Percentiles rank a stretch among this genome's conserved stretches.
Conservation (phyloP, 2,888 invertebrate genomes). For the Apocheima hispidaria region DNA sequence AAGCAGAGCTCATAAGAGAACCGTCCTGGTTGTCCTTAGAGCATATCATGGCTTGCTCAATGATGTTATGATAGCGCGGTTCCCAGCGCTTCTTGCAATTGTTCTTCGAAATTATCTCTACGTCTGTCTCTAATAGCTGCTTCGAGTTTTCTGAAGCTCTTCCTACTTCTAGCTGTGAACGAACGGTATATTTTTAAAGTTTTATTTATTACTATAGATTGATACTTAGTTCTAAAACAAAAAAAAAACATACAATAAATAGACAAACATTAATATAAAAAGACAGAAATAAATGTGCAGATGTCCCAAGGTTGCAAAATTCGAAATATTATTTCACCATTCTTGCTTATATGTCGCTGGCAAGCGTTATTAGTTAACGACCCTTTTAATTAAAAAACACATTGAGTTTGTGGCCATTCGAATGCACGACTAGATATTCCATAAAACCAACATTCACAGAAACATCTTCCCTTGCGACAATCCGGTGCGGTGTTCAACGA, state of each 20-base stretch:
- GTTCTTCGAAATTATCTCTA: constrained; percentile 58
- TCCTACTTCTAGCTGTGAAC: constrained; percentile 1
- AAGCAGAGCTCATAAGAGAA: constrained; percentile 55
- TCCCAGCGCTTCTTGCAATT: constrained; percentile 72
- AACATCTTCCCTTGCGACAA: too few species aligned
- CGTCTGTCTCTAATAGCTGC: constrained; percentile 62
- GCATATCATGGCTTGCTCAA: constrained; percentile 72
- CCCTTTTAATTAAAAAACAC: too few species aligned
- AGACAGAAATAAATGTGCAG: too few species aligned
- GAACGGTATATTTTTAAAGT: neutral
- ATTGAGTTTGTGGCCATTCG: too few species aligned
- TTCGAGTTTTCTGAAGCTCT: constrained; percentile 57
- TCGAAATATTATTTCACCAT: neutral
- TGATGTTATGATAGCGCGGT: constrained; percentile 68
- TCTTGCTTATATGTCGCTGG: too few species aligned
- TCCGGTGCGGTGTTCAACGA: too few species aligned
- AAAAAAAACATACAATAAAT: too few species aligned
- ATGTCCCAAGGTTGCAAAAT: neutral
- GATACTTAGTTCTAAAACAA: too few species aligned
- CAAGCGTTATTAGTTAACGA: too few species aligned
- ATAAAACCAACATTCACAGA: too few species aligned
- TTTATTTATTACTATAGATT: neutral
- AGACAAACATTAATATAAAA: too few species aligned
- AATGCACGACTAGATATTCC: too few species aligned
- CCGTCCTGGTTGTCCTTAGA: constrained; percentile 61